A percentile compares a stretch with the other conserved stretches of the same genome.
Evolutionary conservation across 2,113 vertebrate species (phyloP).

Genomic region (Barbus barbus): DNA sequence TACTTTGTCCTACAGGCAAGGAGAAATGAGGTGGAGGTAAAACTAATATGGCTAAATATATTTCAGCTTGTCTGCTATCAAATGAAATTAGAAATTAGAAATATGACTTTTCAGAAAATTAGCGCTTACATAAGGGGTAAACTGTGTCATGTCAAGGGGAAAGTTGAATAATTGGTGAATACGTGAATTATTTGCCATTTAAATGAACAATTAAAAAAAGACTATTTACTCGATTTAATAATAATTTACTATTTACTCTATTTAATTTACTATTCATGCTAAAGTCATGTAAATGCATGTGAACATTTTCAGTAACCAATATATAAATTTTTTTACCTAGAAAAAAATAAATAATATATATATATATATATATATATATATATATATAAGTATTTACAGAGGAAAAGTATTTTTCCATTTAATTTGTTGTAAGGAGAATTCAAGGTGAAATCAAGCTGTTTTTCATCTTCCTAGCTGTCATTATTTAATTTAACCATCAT

Average conservation of each 20-base stretch:
- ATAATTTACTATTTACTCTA: too few species aligned
- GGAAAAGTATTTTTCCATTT: too few species aligned
- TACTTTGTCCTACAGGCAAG: neutral
- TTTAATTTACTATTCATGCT: too few species aligned
- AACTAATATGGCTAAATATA: neutral
- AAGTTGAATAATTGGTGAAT: neutral
- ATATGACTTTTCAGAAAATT: neutral
- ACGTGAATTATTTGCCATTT: neutral
- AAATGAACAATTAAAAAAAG: neutral
- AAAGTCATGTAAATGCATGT: too few species aligned
- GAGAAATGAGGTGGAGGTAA: neutral
- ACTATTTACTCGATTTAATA: too few species aligned
- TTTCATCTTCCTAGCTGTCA: neutral
- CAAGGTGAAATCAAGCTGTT: constrained; percentile 27
- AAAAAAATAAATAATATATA: too few species aligned
- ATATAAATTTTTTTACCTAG: too few species aligned
- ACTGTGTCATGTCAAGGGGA: neutral
- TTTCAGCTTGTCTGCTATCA: neutral
- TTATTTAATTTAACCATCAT: constrained; percentile 25
- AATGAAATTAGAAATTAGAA: neutral
- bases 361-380: too few species aligned
- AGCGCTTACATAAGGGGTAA: neutral
- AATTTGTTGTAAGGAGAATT: constrained; percentile 8
- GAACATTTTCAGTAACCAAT: too few species aligned
- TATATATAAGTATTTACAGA: too few species aligned